Base-by-base conservation (phyloP, 2,888 invertebrate species). In the Drosophila longiperda region DNA sequence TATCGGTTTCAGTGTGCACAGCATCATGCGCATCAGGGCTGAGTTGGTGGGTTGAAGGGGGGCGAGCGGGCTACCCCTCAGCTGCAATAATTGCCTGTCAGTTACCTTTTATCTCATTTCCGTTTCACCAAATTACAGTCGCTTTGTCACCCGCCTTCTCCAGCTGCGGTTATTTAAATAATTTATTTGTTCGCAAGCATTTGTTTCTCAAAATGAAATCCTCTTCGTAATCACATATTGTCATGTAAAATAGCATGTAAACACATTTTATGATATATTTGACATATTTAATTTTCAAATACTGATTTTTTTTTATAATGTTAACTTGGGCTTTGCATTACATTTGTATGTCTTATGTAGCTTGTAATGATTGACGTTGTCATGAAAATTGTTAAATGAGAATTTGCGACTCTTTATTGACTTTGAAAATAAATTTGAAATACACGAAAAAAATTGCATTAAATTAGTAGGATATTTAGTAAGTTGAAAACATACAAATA, bases 31-130 rank as follows among this genome's bases (percentile, higher is more conserved):
- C 54, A 36, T 54, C 54, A 36, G 54, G 36, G 36, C 26, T 36
- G 54, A 36, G 15, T 17, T 11, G 3, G n/a, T 4, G 3, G 52
- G 20, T 17, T 29, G 17, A 1, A 8, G n/a, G n/a, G n/a, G n/a
- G n/a, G n/a, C n/a, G n/a, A n/a, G n/a, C n/a, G n/a, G n/a, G 52
- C 26, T 29, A 0, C 29, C 29, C 29, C 29, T 29, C 29, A 29
- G 5, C 29, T 54, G 48, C 49, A 38, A 42, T 48, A 50, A 58
- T 58, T 42, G 42, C 58, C 50, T 49, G 63, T 61, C 55, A 65
- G 60, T 54, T 68, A 53, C 53, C 79, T 80, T 79, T 76, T 80
- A 76, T 76, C 77, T 81, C 76, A 81, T 80, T 83, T 80, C 80
- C 80, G 73, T 71, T 80, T 73, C 71, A 76, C 76, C 80, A 76